phyloP scores from a whole-genome alignment of 2,113 vertebrate genomes.

The Megaceryle maxima region DNA sequence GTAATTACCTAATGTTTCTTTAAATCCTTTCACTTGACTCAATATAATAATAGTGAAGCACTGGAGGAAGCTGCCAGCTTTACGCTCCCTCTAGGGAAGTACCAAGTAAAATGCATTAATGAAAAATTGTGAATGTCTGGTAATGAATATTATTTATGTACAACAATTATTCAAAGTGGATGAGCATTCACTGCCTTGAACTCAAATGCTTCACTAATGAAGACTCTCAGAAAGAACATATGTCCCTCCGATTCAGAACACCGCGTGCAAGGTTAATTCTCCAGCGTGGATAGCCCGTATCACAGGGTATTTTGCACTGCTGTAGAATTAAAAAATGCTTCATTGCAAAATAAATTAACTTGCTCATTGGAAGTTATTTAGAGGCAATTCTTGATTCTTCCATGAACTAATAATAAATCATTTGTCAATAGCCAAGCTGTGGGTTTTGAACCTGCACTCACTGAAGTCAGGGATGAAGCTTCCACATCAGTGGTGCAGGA shows the following conservation, averaged over 20 bases:
- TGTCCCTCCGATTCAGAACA: background rate
- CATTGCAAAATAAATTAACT: background rate
- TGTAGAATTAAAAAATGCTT: background rate
- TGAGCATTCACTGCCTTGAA: slow-evolving; percentile 30
- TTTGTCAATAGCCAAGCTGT: background rate
- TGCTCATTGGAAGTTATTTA: background rate
- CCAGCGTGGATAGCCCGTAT: background rate
- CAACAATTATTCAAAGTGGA: slow-evolving; percentile 52
- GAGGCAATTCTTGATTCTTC: background rate
- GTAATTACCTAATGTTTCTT: slow-evolving; percentile 7
- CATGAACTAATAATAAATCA: background rate
- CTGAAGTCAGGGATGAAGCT: background rate
- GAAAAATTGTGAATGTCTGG: slow-evolving; percentile 36
- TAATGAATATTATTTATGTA: slow-evolving; percentile 59
- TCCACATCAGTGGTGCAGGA: background rate
- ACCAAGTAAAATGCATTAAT: slow-evolving; percentile 62
- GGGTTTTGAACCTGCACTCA: background rate
- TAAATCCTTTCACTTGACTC: slow-evolving; percentile 10
- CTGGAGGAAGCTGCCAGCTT: slow-evolving; percentile 18
- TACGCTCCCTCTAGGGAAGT: slow-evolving; percentile 27
- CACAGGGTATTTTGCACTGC: background rate
- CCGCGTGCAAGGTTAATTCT: background rate
- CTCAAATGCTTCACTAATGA: slow-evolving; percentile 41
- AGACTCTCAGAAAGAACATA: slow-evolving; percentile 33
- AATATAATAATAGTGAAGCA: background rate